Evolutionary conservation across 2,113 vertebrate species (phyloP).

Genomic region (Scopus umbretta): DNA sequence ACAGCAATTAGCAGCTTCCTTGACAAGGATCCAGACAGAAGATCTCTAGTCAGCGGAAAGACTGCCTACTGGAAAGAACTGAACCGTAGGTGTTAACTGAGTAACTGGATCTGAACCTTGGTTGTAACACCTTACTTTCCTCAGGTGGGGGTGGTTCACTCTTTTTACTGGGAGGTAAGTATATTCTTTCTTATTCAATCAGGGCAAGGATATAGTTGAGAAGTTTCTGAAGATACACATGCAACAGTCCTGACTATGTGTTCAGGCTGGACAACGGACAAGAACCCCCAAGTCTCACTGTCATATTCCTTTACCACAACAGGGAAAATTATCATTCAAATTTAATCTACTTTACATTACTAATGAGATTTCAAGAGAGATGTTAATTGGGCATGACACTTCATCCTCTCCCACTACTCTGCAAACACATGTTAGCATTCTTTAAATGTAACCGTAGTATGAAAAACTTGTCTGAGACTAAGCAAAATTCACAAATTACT

Average conservation of each 20-base stretch:
- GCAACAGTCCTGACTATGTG: neutral
- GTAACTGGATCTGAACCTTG: neutral
- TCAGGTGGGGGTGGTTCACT: neutral
- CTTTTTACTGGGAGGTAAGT: neutral
- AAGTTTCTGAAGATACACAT: neutral
- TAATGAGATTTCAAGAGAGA: slow-evolving; percentile 33
- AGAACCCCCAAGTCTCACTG: neutral
- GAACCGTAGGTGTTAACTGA: neutral
- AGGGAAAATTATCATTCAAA: neutral
- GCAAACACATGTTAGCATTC: neutral
- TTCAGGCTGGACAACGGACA: neutral
- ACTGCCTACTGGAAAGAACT: neutral
- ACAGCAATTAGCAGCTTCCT: neutral
- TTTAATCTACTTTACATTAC: slow-evolving; percentile 5
- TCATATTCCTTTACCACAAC: neutral
- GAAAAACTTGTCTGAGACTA: neutral
- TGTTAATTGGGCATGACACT: neutral
- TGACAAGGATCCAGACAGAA: neutral
- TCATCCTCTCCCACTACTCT: neutral
- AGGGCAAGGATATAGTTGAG: neutral
- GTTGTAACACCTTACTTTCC: neutral
- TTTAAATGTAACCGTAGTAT: neutral
- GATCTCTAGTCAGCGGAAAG: neutral
- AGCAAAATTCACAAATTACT: neutral
- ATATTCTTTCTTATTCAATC: neutral